phyloP scores from a whole-genome alignment of 2,797 vertebrate species.

The Thaleichthys pacificus region DNA sequence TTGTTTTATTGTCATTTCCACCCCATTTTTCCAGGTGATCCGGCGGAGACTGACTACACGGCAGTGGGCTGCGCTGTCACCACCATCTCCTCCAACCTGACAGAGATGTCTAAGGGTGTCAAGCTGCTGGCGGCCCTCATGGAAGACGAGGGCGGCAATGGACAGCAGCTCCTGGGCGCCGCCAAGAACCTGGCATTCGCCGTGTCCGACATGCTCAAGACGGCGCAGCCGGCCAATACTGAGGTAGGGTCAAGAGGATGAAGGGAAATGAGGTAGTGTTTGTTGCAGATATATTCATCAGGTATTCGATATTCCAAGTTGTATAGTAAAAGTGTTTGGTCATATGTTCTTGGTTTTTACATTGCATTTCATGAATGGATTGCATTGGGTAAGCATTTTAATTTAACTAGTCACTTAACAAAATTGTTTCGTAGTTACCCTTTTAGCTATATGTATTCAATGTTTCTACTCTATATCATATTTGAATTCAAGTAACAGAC shows the following conservation, averaged over 20 bases:
- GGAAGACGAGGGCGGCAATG: slow-evolving; percentile 92
- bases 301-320: not conserved
- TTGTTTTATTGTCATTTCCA: not conserved
- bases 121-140: slow-evolving; percentile 92
- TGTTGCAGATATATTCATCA: no score
- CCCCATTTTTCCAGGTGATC: slow-evolving; percentile 80
- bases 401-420: not conserved
- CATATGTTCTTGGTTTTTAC: slow-evolving; percentile 2
- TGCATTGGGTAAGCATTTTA: not conserved
- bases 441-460: not conserved
- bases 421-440: not conserved
- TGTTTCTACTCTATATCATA: not conserved
- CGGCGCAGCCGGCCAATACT: slow-evolving; percentile 88
- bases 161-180: slow-evolving; percentile 90
- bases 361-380: slow-evolving; percentile 8
- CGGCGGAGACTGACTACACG: slow-evolving; percentile 95
- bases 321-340: not conserved
- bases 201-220: slow-evolving; percentile 92
- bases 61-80: slow-evolving; percentile 96
- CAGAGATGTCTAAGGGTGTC: slow-evolving; percentile 97
- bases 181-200: slow-evolving; percentile 93
- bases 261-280: no score
- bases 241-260: slow-evolving; percentile 76
- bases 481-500: not conserved
- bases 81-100: slow-evolving; percentile 98